A percentile compares a stretch with the other conserved stretches of the same genome.
phyloP scores from a whole-genome alignment of 1,140 invertebrate species.

The Drosophila subobscura region DNA sequence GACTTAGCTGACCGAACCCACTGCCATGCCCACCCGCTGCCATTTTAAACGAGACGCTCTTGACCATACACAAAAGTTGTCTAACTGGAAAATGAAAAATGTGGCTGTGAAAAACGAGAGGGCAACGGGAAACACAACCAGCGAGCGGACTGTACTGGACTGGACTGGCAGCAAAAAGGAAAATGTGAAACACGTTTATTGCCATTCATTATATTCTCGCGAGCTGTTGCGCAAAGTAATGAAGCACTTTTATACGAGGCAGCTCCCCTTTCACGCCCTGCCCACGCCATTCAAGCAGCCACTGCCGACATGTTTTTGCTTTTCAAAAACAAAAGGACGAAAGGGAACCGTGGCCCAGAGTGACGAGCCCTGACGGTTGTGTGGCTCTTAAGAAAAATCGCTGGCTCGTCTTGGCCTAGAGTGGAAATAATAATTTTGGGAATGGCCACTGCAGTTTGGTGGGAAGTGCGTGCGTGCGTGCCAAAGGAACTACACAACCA shows the following conservation, averaged over 20 bases:
- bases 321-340: slow-evolving; percentile 32
- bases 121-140: slow-evolving; percentile 1
- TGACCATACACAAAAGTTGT: slow-evolving; percentile 45
- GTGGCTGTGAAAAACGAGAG: slow-evolving; percentile 17
- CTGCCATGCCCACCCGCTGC: not conserved
- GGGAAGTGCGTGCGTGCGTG: slow-evolving; percentile 35
- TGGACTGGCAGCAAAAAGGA: slow-evolving; percentile 49
- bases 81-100: slow-evolving; percentile 58
- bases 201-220: slow-evolving; percentile 82
- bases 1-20: not conserved
- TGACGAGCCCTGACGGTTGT: slow-evolving; percentile 60
- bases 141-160: too few relatives aligned
- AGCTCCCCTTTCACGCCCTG: slow-evolving; percentile 55
- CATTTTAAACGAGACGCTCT: slow-evolving; percentile 32
- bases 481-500: slow-evolving; percentile 52
- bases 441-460: slow-evolving; percentile 60
- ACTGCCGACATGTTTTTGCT: slow-evolving; percentile 46
- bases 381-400: slow-evolving; percentile 62
- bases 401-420: slow-evolving; percentile 41
- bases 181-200: slow-evolving; percentile 82
- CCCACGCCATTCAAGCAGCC: slow-evolving; percentile 2
- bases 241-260: slow-evolving; percentile 69
- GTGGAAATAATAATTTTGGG: slow-evolving; percentile 72
- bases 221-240: slow-evolving; percentile 82
- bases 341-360: slow-evolving; percentile 4